Conservation (phyloP, 2,113 vertebrate species). For the Ifrita kowaldi region DNA sequence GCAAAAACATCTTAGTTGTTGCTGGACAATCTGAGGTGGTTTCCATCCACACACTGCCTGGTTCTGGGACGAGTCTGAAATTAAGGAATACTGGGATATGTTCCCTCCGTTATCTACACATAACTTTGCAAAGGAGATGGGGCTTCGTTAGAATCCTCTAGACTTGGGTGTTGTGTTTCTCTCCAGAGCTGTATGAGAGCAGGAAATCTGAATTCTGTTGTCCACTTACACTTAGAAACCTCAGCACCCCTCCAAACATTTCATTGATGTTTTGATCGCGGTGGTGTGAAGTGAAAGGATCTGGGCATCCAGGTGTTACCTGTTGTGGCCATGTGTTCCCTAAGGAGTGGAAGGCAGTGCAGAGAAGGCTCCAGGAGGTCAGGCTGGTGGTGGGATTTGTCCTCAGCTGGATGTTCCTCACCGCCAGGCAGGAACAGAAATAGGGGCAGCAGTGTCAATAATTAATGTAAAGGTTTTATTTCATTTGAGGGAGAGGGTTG, state of each 20-base stretch:
- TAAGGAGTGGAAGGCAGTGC: not conserved
- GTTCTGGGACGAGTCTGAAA: not conserved
- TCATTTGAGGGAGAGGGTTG: not conserved
- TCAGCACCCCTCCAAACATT: not conserved
- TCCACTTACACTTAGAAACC: not conserved
- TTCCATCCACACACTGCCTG: not conserved
- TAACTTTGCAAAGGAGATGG: not conserved
- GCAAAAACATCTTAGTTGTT: not conserved
- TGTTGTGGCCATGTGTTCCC: not conserved
- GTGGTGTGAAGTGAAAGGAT: not conserved
- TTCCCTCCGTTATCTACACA: not conserved
- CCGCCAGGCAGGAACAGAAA: not conserved
- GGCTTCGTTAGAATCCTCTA: not conserved
- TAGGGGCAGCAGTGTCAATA: not conserved
- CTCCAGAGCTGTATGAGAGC: not conserved
- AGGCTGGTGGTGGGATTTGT: not conserved
- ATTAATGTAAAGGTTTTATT: not conserved
- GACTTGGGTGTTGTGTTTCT: accelerated
- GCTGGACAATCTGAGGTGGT: not conserved
- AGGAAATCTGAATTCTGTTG: not conserved
- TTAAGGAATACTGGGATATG: not conserved
- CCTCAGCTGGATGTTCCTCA: not conserved
- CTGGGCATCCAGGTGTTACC: not conserved
- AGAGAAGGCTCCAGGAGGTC: not conserved
- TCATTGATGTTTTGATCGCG: accelerated